These are phyloP conservation scores for Mus spretus DNA, from an alignment of 2,797 vertebrate species.

Conservation along the genomic window DNA sequence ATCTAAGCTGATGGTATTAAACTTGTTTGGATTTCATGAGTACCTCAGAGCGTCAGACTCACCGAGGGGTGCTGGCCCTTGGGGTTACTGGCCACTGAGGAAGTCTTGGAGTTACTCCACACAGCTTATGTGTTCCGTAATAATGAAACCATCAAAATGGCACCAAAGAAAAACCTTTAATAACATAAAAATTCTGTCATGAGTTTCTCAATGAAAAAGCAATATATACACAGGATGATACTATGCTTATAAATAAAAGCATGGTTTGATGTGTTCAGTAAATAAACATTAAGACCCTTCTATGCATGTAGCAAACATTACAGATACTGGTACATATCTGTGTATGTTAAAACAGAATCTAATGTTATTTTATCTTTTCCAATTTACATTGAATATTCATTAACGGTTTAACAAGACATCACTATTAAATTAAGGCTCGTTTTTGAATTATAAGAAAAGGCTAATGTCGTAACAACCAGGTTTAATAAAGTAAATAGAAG, in stretches of 20 bases:
- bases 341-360: neutral
- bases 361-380: conserved; percentile 48
- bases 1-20: conserved; percentile 20
- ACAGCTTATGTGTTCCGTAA: neutral
- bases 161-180: conserved; percentile 32
- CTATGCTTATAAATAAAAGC: conserved; percentile 44
- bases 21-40: conserved; percentile 17
- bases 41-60: neutral
- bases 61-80: neutral
- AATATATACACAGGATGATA: neutral
- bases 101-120: neutral
- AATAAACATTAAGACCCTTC: neutral
- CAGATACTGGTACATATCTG: neutral
- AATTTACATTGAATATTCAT: conserved; percentile 41
- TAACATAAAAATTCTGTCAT: conserved; percentile 9
- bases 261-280: conserved; percentile 35
- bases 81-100: neutral
- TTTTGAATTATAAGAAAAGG: conserved; percentile 71
- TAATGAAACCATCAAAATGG: neutral
- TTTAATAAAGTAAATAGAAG: conserved; percentile 68
- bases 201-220: conserved; percentile 52
- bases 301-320: neutral
- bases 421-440: neutral
- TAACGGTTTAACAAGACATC: conserved; percentile 11
- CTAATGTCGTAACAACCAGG: conserved; percentile 59